Base-by-base conservation (phyloP, 2,113 vertebrate species). In the Buteo buteo region DNA sequence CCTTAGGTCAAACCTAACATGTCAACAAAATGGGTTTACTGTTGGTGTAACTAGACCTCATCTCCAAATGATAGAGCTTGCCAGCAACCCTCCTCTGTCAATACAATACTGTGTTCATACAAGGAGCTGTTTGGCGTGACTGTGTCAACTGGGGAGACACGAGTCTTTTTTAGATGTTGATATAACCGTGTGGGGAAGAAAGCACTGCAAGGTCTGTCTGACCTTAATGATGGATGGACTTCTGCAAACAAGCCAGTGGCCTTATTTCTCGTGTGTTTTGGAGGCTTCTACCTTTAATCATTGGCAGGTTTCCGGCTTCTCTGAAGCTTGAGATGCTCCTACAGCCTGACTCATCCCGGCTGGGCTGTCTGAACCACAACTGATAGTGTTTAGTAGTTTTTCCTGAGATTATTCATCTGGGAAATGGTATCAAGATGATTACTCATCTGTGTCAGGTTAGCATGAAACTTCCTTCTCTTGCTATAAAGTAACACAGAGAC, bases 351-450 rank as follows among this genome's bases (percentile, higher is more conserved):
- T 97, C 96, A 97, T 94, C 93, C 52, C 0, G 2, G 28, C 79
- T 96, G 57, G 61, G 70, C 88, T 79, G 59, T 77, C 85, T 96
- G 94, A 93, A 73, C 76, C 62, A 26, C 81, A 61, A 38, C 86
- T 94, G 94, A 98, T 96, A 94, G 57, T 64, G 10, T 96, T 97
- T 95, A 94, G 77, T 67, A 95, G 82, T 95, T 91, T 97, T 97
- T 95, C 52, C 94, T 79, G 96, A 87, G 88, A 92, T 97, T 97
- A 97, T 96, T 97, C 97, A 86, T 93, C 95, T 97, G 82, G 72
- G 89, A 97, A 93, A 86, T 92, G 24, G 42, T 97, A 96, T 95
- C 96, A 95, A 90, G 93, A 91, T 96, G 84, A 92, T 93, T 92
- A 95, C 67, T 93, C 83, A 93, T 90, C 67, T 87, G 40, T 97